Evolutionary conservation across 2,888 invertebrate species (phyloP), one percentile per base, ranked within the genome.

Genomic region (Rhabditophanes sp.): DNA sequence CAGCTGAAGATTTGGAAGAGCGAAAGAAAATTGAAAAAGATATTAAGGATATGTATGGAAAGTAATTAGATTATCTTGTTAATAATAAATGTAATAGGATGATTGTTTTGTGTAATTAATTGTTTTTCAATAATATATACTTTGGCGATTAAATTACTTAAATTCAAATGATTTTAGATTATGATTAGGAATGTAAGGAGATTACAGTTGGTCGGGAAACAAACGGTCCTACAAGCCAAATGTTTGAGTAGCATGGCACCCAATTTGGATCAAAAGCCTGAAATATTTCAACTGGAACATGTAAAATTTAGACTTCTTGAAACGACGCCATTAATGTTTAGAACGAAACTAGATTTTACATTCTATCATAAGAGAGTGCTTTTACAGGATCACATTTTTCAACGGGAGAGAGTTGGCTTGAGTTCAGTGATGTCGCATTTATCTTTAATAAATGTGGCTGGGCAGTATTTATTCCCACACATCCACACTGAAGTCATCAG

Each of bases 281-380:
- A 53, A 7, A 48, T 55, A 27, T 54, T 42, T 27, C 58, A 59
- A 26, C 31, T 59, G 33, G 56, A 60, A 26, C 59, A 57, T 37
- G 44, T 60, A 14, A 38, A 31, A 40, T 33, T 11, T 16, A 11
- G 34, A 19, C 3, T 11, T 11, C 25, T 44, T 14, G 12, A 55
- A n/a, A n/a, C n/a, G 56, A 44, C 52, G n/a, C 57, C 57, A 8
- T 30, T 56, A 29, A 50, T 60, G 50, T 60, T 60, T 33, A 43
- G 49, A 5, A 44, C 46, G 16, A 46, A 50, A 6, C 35, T 62
- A 31, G 60, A 60, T 38, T 60, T 48, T 40, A 60, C 60, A 4
- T 62, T 60, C 36, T 61, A 59, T 41, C 39, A 46, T n/a, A 48
- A 44, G 24, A 53, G 62, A 35, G 58, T 61, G 11, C 26, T 59